Conservation (phyloP, 2,888 invertebrate species). For the Eupsilia transversa region DNA sequence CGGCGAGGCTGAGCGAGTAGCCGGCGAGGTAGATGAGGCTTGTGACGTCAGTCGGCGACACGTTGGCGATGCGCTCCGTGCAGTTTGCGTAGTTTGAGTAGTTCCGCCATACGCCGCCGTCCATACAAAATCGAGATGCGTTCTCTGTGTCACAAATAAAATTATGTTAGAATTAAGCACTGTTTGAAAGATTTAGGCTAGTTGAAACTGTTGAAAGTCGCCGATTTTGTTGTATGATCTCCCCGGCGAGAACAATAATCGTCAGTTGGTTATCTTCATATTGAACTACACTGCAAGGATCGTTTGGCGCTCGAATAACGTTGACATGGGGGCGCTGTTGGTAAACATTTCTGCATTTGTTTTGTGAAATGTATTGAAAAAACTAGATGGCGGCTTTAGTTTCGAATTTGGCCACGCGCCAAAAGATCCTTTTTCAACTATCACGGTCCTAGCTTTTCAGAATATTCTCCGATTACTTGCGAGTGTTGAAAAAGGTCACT, state of each 20-base stretch:
- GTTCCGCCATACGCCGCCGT: constrained; percentile 97
- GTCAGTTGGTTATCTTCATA: background rate
- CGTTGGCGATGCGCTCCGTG: constrained; percentile 90
- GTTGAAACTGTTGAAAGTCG: background rate
- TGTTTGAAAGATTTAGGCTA: background rate
- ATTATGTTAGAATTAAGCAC: background rate
- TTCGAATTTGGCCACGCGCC: background rate
- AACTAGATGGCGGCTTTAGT: background rate
- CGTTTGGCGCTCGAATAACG: background rate
- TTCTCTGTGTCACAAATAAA: constrained; percentile 91
- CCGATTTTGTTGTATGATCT: background rate
- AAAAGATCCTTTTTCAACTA: too few species aligned
- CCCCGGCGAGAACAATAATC: background rate
- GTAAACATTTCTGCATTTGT: background rate
- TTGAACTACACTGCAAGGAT: background rate
- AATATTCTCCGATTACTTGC: background rate
- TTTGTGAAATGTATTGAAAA: background rate
- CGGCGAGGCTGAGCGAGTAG: constrained; percentile 95
- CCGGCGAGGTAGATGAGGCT: constrained; percentile 96
- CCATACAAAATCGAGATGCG: constrained; percentile 94
- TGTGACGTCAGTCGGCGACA: constrained; percentile 92
- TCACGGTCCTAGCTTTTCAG: background rate
- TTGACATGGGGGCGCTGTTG: background rate
- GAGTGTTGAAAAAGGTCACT: background rate
- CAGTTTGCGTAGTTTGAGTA: constrained; percentile 94